Conservation (phyloP, 64 coral and sea anemone species). For the Platygyra sinensis region DNA sequence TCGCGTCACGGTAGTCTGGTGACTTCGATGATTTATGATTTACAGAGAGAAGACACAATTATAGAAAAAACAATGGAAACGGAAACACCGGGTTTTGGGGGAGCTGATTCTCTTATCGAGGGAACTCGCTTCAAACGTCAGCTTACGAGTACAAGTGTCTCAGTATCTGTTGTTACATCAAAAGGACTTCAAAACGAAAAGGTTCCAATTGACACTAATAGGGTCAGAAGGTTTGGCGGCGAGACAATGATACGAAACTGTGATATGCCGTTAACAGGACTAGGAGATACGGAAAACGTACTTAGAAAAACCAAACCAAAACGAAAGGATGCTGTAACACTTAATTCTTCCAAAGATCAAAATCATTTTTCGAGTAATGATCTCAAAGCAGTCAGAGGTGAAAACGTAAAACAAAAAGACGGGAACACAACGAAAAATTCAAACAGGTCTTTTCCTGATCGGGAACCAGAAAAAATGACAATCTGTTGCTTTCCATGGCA, state of each 20-base stretch:
- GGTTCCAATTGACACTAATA: background rate
- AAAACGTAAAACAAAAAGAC: background rate
- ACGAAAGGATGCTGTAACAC: background rate
- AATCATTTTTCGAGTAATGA: background rate
- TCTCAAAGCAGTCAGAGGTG: background rate
- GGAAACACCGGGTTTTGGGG: background rate
- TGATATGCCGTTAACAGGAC: background rate
- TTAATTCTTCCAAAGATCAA: background rate
- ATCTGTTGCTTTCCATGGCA: slow-evolving; percentile 3
- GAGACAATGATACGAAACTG: background rate
- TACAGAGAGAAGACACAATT: slow-evolving; percentile 27
- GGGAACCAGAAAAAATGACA: background rate
- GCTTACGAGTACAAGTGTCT: background rate
- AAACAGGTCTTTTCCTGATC: background rate
- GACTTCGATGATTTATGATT: slow-evolving; percentile 29
- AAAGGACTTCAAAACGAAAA: background rate
- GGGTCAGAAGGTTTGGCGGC: background rate
- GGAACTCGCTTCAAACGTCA: background rate
- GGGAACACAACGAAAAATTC: background rate
- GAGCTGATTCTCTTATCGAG: background rate
- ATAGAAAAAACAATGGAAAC: background rate
- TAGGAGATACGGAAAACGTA: background rate
- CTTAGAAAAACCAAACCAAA: background rate
- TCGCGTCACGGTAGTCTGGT: background rate
- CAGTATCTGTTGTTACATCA: background rate